Base-by-base conservation (phyloP, 2,797 vertebrate genomes). In the Etheostoma perlongum region DNA sequence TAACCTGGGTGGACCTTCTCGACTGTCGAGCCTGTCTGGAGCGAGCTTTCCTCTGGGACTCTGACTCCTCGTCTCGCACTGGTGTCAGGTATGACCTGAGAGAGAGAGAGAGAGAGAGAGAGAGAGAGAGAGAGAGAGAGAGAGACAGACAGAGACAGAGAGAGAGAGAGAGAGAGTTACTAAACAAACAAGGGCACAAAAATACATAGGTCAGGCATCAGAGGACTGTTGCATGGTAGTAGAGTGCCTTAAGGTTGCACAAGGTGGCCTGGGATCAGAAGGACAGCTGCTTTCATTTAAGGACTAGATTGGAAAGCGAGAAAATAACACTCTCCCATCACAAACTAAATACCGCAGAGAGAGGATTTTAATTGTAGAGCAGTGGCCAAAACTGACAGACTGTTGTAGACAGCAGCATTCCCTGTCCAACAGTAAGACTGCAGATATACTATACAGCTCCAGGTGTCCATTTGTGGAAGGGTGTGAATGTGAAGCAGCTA, bases 1-100 rank as follows among this genome's bases (percentile, higher is more conserved):
- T 70, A 87, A 96, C 98, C 97, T 99, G 98, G 27, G 98, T 99
- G 84, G 98, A 99, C 91, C 98, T 97, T 94, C 98, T 96, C 40
- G 98, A 98, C 93, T 99, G 98, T 79, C 98, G 96, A 75, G 98
- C 98, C 95, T 99, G 98, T 89, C 98, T 96, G 86, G 98, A 99
- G 88, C 97, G 96, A 89, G 98, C 98, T 96, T 97, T 99, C 94
- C 98, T 98, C 94, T 99, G 98, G 86, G 98, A 99, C 91, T 99
- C 98, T 0, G 98, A 99, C 84, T 99, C 98, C 95, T 99, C 98
- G 87, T 99, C 98, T 80, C 98, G 95, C 90, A 99, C 98, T 85
- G 98, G 98, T 86, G 98, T 99, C 94, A 99, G 97, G 94, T 99
- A 99, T 83, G 98, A 99, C 94, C 98, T 99, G 81, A 40, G 36